phyloP scores from a whole-genome alignment of 2,113 vertebrate species.

The Scophthalmus maximus region DNA sequence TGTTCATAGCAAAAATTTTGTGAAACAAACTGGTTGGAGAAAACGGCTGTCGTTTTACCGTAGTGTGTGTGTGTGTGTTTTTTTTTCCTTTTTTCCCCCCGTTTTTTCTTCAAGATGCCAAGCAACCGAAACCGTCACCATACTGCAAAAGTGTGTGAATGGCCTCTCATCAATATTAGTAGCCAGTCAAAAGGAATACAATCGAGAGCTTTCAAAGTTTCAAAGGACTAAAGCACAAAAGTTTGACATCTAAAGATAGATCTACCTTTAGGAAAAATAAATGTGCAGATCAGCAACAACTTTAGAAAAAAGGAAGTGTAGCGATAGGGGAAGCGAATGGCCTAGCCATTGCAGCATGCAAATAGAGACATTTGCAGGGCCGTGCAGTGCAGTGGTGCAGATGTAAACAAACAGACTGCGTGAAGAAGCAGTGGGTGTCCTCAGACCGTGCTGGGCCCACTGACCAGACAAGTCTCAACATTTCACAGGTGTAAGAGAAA shows the following conservation, averaged over 20 bases:
- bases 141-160: neutral
- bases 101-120: no score
- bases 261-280: neutral
- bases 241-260: neutral
- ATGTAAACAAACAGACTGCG: conserved; percentile 2
- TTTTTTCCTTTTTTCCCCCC: no score
- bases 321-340: conserved; percentile 37
- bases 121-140: neutral
- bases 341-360: neutral
- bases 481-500: no score
- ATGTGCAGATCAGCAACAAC: neutral
- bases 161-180: neutral
- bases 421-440: no score
- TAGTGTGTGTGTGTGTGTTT: no score
- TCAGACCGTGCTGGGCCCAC: no score
- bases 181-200: neutral
- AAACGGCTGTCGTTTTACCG: no score
- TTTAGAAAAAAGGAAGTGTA: conserved; percentile 50
- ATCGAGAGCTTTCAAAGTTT: neutral
- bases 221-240: neutral
- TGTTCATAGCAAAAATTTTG: rapidly evolving
- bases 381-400: neutral
- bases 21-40: conserved; percentile 13
- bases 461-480: no score
- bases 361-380: neutral